Conservation (phyloP, 2,888 invertebrate species). For the Gerris lacustris region DNA sequence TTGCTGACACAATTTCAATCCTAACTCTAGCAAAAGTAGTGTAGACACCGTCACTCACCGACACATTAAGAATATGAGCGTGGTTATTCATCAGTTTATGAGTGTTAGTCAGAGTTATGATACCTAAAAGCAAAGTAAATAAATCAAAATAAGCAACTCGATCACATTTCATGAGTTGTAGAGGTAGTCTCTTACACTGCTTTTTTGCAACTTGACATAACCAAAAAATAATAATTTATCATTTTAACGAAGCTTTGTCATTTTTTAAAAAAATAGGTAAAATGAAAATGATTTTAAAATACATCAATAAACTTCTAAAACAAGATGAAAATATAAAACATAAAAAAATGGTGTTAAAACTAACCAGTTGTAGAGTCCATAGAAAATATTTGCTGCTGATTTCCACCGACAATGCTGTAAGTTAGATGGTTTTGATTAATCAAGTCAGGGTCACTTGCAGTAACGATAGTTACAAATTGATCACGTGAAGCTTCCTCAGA, state of each 20-base stretch:
- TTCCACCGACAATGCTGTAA: slow-evolving; percentile 73
- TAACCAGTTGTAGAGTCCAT: slow-evolving; percentile 47
- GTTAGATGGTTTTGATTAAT: slow-evolving; percentile 59
- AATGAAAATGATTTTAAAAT: too few species aligned
- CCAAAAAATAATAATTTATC: too few species aligned
- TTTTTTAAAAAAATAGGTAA: too few species aligned
- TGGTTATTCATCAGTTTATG: slow-evolving; percentile 57
- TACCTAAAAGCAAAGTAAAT: slow-evolving; percentile 35
- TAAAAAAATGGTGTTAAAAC: too few species aligned
- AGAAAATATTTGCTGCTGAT: slow-evolving; percentile 60
- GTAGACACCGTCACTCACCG: slow-evolving; percentile 90
- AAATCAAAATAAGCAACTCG: background rate
- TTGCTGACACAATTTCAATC: slow-evolving; percentile 64
- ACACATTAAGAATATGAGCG: slow-evolving; percentile 68
- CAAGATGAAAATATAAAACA: too few species aligned
- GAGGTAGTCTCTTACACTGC: too few species aligned
- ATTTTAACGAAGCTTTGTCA: too few species aligned
- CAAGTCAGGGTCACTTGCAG: slow-evolving; percentile 77
- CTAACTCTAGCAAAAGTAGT: slow-evolving; percentile 74
- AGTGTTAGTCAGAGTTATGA: slow-evolving; percentile 60
- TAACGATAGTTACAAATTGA: slow-evolving; percentile 75
- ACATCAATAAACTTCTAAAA: too few species aligned
- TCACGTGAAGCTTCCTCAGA: slow-evolving; percentile 73
- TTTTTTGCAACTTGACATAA: slow-evolving; percentile 12
- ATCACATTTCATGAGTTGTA: background rate